A percentile compares a stretch with the other conserved stretches of the same genome.
These are phyloP conservation scores for Aethes cnicana DNA, from an alignment of 2,888 invertebrate genomes.

Conservation along the genomic window DNA sequence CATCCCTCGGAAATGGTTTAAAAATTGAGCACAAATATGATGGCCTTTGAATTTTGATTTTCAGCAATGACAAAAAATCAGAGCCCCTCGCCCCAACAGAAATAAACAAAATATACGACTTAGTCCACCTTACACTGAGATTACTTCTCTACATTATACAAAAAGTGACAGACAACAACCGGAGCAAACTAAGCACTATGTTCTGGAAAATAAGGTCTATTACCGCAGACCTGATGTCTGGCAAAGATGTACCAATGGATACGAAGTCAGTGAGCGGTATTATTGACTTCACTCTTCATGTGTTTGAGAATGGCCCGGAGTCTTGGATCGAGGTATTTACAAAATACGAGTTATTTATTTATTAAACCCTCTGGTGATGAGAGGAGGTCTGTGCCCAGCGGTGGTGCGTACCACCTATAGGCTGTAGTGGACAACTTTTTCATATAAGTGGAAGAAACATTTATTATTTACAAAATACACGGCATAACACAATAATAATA, in stretches of 20 bases:
- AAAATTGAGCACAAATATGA: too few species aligned
- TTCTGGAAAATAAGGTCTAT: slow-evolving; percentile 41
- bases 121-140: slow-evolving; percentile 55
- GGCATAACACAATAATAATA: too few species aligned
- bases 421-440: too few species aligned
- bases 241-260: slow-evolving; percentile 84
- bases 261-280: slow-evolving; percentile 85
- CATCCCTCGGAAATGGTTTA: too few species aligned
- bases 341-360: too few species aligned
- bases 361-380: too few species aligned
- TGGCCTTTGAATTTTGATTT: too few species aligned
- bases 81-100: slow-evolving; percentile 56
- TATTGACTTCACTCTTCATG: slow-evolving; percentile 74
- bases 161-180: slow-evolving; percentile 43
- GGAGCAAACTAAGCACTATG: slow-evolving; percentile 36
- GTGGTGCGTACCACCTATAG: too few species aligned
- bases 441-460: too few species aligned
- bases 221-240: slow-evolving; percentile 57
- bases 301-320: slow-evolving; percentile 52
- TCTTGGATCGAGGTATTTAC: slow-evolving; percentile 64
- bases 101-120: slow-evolving; percentile 62
- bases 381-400: too few species aligned
- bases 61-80: slow-evolving; percentile 12
- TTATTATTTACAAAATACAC: too few species aligned
- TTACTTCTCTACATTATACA: slow-evolving; percentile 59